phyloP scores from a whole-genome alignment of 2,888 invertebrate species.

The Agrotis clavis region DNA sequence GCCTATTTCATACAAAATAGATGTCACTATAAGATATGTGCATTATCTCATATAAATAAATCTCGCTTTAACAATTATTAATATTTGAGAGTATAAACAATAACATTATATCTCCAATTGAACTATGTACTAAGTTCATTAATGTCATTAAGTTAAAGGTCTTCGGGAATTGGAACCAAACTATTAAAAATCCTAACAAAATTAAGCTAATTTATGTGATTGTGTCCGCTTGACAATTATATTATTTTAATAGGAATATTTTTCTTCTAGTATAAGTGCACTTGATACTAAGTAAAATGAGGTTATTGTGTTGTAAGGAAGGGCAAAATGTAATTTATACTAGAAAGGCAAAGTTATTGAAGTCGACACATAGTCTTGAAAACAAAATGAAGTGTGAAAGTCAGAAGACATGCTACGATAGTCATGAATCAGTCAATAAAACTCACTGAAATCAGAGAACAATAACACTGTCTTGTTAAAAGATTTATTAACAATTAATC shows the following conservation, averaged over 20 bases:
- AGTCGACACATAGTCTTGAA: background rate
- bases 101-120: slow-evolving; percentile 47
- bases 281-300: slow-evolving; percentile 54
- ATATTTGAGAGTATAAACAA: slow-evolving; percentile 49
- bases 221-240: slow-evolving; percentile 55
- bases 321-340: background rate
- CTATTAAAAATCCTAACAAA: slow-evolving; percentile 63
- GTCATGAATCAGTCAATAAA: slow-evolving; percentile 41
- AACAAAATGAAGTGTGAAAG: background rate
- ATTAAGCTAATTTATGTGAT: slow-evolving; percentile 59
- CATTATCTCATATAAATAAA: slow-evolving; percentile 47
- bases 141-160: slow-evolving; percentile 40
- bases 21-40: slow-evolving; percentile 48
- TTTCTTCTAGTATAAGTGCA: slow-evolving; percentile 55
- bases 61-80: slow-evolving; percentile 45
- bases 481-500: slow-evolving; percentile 48
- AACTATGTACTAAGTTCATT: slow-evolving; percentile 30
- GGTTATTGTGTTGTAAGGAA: slow-evolving; percentile 43
- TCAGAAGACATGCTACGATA: slow-evolving; percentile 28
- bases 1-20: slow-evolving; percentile 47
- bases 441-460: slow-evolving; percentile 27
- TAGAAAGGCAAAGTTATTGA: slow-evolving; percentile 9
- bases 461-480: slow-evolving; percentile 40
- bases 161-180: slow-evolving; percentile 52
- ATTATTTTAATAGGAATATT: slow-evolving; percentile 57